Evolutionary conservation across 2,797 vertebrate species (phyloP), one percentile per base, ranked within the genome.

Genomic region (Cygnus olor): DNA sequence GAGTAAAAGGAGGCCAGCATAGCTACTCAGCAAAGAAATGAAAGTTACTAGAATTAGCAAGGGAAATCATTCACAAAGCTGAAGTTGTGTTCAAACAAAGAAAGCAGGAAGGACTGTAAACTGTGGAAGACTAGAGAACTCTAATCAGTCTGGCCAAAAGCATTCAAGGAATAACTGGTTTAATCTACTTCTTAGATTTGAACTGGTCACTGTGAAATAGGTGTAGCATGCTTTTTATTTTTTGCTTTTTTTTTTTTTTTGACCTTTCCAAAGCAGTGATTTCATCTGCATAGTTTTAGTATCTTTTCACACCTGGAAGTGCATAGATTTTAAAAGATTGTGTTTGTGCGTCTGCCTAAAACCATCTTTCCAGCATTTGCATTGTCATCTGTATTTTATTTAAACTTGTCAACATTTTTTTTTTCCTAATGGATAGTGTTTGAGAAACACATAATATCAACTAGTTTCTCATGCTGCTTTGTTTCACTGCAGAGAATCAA

Each of bases 281-380:
- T 94, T 96, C 61, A 86, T 94, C 74, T 94, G 89, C 90, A 63
- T 70, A 89, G 72, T 84, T 94, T 93, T 89, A 56, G 11, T 56
- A 38, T 28, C 15, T 38, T 91, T 85, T 82, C 60, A 42, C 57
- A 57, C 3, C 3, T 71, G 21, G 22, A 81, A 80, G 69, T 18
- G 6, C 4, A 25, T 14, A 14, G 9, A 44, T 38, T 71, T 42
- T 19, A 22, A 2, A 14, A 42, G 49, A n/a, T 4, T 14, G 2
- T n/a, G 3, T 77, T 76, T 63, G 17, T 72, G 24, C 25, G 17
- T 85, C 80, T 79, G 20, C 25, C 45, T 64, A 63, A 93, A 95
- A 44, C 9, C 5, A 17, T 40, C 24, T 79, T 83, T 40, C 6
- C 14, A 47, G 10, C 11, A 61, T 85, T 58, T 81, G 49, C 88